phyloP scores from a whole-genome alignment of 2,888 invertebrate genomes.

The Cryptus viduatorius region DNA sequence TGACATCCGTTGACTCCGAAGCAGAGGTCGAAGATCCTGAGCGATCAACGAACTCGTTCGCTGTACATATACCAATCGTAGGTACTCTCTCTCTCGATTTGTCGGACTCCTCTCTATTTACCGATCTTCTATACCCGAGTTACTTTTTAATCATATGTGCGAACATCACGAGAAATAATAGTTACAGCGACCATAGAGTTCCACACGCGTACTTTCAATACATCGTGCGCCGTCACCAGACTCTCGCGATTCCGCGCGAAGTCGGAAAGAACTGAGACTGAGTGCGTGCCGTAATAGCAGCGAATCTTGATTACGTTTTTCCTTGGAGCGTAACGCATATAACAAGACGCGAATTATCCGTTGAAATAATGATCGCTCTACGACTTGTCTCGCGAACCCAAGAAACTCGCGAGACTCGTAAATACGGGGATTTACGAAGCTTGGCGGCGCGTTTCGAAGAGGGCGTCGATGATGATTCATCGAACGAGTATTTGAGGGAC shows the following conservation, averaged over 20 bases:
- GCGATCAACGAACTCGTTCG: slow-evolving; percentile 34
- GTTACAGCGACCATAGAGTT: too few relatives aligned
- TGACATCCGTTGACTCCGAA: neutral
- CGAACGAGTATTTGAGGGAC: slow-evolving; percentile 57
- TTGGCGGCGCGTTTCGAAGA: slow-evolving; percentile 26
- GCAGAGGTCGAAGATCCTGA: slow-evolving; percentile 5
- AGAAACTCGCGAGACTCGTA: neutral
- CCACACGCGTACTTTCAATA: neutral
- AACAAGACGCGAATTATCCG: slow-evolving; percentile 65
- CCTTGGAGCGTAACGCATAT: slow-evolving; percentile 64
- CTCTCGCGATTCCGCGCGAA: neutral
- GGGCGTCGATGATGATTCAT: slow-evolving; percentile 62
- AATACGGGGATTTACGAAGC: slow-evolving; percentile 21
- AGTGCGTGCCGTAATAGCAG: slow-evolving; percentile 65
- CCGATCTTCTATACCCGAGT: neutral
- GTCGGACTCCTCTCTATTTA: too few relatives aligned
- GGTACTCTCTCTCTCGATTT: neutral
- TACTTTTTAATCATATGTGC: neutral
- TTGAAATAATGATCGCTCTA: slow-evolving; percentile 55
- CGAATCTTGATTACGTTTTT: slow-evolving; percentile 68
- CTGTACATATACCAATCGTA: neutral
- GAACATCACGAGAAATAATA: neutral
- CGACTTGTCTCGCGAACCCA: slow-evolving; percentile 14
- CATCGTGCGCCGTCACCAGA: neutral
- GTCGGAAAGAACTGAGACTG: neutral